Conservation (phyloP, 2,888 invertebrate species). For the Hypolimnas misippus region DNA sequence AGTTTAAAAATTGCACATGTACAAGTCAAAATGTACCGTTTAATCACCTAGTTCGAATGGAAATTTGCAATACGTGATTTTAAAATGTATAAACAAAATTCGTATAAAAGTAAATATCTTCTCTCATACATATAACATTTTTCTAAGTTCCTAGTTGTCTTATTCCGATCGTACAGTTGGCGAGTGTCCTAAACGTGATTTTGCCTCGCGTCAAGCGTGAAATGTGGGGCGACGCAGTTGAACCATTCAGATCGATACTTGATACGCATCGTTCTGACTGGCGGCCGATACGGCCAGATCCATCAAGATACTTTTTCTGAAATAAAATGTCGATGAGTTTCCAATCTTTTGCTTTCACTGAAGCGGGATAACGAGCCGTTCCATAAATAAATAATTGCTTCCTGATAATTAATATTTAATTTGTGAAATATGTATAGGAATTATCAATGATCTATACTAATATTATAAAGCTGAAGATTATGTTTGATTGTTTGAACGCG, state of each 20-base stretch:
- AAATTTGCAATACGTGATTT: neutral
- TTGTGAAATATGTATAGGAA: neutral
- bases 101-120: neutral
- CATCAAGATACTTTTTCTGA: constrained; percentile 37
- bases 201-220: constrained; percentile 63
- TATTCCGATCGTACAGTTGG: neutral
- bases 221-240: constrained; percentile 75
- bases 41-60: neutral
- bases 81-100: neutral
- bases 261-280: constrained; percentile 76
- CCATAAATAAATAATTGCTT: neutral
- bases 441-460: no score
- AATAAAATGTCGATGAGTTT: constrained; percentile 24
- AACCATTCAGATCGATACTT: constrained; percentile 78
- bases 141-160: neutral
- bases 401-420: neutral
- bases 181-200: constrained; percentile 7
- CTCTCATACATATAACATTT: neutral
- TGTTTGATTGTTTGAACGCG: no score
- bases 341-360: constrained; percentile 7
- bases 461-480: no score
- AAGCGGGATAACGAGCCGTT: neutral
- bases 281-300: constrained; percentile 62
- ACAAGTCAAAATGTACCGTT: neutral
- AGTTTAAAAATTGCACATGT: neutral